phyloP scores from a whole-genome alignment of 2,888 invertebrate species.

The Tetanocera ferruginea region DNA sequence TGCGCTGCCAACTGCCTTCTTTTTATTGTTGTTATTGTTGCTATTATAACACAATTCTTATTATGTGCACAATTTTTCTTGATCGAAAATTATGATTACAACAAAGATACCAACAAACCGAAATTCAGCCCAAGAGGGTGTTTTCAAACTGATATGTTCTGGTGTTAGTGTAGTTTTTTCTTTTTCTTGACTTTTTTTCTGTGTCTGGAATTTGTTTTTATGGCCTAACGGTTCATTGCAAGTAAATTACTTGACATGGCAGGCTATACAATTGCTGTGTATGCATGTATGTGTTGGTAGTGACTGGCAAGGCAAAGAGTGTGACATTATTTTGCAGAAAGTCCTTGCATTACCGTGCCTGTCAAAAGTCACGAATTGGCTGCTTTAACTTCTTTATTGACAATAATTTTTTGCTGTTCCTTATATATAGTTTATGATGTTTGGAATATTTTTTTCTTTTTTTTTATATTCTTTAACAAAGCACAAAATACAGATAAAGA shows the following conservation, averaged over 20 bases:
- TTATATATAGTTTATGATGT: too few species aligned
- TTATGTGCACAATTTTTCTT: slow-evolving; percentile 49
- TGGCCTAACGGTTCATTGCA: slow-evolving; percentile 47
- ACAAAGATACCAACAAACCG: slow-evolving; percentile 33
- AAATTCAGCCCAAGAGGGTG: background rate
- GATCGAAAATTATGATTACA: slow-evolving; percentile 56
- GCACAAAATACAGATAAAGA: slow-evolving; percentile 43
- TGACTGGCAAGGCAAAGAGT: background rate
- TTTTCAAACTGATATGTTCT: background rate
- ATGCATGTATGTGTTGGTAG: background rate
- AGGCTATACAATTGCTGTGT: background rate
- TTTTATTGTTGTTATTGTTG: slow-evolving; percentile 31
- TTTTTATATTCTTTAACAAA: slow-evolving; percentile 1
- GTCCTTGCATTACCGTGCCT: slow-evolving; percentile 33
- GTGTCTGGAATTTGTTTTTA: slow-evolving; percentile 44
- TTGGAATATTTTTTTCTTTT: slow-evolving; percentile 6
- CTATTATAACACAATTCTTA: slow-evolving; percentile 48
- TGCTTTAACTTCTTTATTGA: slow-evolving; percentile 50
- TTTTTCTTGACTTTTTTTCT: slow-evolving; percentile 24
- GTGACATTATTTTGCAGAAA: background rate
- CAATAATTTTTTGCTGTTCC: slow-evolving; percentile 42
- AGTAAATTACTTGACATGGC: slow-evolving; percentile 49
- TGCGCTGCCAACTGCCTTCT: slow-evolving; percentile 43
- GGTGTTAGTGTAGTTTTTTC: background rate
- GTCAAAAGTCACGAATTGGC: slow-evolving; percentile 49